These are phyloP conservation scores for Oscheius sp. DNA, from an alignment of 2,888 invertebrate species.

Conservation along the genomic window DNA sequence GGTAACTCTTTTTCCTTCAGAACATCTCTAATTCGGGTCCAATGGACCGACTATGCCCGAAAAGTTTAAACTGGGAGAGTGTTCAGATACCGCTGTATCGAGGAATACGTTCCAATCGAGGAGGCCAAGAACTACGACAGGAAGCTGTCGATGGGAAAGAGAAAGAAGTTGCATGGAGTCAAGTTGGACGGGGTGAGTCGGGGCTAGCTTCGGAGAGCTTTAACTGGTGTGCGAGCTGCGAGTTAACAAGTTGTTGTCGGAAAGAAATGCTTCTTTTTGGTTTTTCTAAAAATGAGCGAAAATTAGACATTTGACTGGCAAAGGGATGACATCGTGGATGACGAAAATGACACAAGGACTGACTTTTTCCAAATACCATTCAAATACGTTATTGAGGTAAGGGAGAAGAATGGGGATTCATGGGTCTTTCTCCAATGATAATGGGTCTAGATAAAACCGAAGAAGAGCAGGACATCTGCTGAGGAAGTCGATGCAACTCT, in stretches of 20 bases:
- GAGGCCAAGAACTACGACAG: slow-evolving; percentile 8
- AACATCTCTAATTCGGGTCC: background rate
- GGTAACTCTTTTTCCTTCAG: background rate
- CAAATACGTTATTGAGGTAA: slow-evolving; percentile 20
- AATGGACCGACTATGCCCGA: background rate
- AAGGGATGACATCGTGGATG: background rate
- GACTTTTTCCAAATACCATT: slow-evolving; percentile 22
- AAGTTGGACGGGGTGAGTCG: slow-evolving; percentile 25
- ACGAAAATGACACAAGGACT: background rate
- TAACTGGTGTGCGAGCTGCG: background rate
- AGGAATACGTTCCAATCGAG: slow-evolving; percentile 51
- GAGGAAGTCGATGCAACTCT: background rate
- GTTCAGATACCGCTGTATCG: slow-evolving; percentile 55
- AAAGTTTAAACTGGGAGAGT: background rate
- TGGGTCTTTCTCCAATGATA: background rate
- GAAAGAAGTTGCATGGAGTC: slow-evolving; percentile 14
- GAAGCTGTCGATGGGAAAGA: background rate
- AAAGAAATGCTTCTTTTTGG: background rate
- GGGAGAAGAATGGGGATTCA: background rate
- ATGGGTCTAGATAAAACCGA: slow-evolving; percentile 13
- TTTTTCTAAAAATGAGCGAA: background rate
- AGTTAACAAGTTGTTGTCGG: background rate
- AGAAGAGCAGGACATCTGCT: background rate
- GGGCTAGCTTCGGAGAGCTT: background rate
- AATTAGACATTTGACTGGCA: slow-evolving; percentile 17